These are phyloP conservation scores for Hystrix cristata DNA, from an alignment of 2,113 vertebrate genomes.

Conservation along the genomic window DNA sequence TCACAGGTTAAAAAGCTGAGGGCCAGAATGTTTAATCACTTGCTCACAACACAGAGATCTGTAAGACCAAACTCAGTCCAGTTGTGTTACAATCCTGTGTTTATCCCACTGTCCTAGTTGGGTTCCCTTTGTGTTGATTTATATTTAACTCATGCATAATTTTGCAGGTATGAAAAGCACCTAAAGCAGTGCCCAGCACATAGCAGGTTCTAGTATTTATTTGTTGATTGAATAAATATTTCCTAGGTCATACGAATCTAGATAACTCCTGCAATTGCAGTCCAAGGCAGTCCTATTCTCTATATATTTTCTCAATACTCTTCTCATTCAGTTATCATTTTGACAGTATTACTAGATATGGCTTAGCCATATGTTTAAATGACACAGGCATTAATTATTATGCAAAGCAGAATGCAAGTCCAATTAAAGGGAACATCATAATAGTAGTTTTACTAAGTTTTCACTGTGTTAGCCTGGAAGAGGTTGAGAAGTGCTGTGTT, in stretches of 20 bases:
- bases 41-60: background rate
- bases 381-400: slow-evolving; percentile 21
- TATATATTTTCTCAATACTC: background rate
- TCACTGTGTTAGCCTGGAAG: slow-evolving; percentile 20
- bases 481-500: slow-evolving; percentile 58
- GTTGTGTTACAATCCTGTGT: background rate
- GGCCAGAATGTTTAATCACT: background rate
- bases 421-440: slow-evolving; percentile 4
- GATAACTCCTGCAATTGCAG: background rate
- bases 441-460: slow-evolving; percentile 32
- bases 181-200: background rate
- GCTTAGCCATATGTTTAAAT: slow-evolving; percentile 6
- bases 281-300: background rate
- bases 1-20: background rate
- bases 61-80: background rate
- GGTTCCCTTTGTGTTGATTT: background rate
- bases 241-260: background rate
- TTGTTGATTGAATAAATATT: background rate
- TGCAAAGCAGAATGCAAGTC: slow-evolving; percentile 60
- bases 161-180: background rate
- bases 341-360: background rate
- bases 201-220: background rate
- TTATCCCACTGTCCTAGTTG: background rate
- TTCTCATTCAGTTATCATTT: background rate
- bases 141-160: background rate